These are phyloP conservation scores for Antitype chi DNA, from an alignment of 2,888 invertebrate genomes.

Conservation along the genomic window DNA sequence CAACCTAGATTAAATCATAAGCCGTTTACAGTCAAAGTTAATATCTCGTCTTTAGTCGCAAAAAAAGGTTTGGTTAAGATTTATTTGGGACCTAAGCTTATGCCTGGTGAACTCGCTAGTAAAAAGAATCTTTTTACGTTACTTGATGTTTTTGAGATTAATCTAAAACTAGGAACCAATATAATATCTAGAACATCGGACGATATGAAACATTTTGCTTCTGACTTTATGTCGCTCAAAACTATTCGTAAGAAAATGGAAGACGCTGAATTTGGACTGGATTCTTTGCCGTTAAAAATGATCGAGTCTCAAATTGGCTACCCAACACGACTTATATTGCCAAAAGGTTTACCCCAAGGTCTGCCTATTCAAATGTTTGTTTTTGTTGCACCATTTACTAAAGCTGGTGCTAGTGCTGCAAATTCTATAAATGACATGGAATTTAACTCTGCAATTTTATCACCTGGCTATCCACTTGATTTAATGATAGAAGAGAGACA, in stretches of 20 bases:
- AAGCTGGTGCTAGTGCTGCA: slow-evolving; percentile 72
- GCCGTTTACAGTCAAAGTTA: slow-evolving; percentile 92
- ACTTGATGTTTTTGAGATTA: slow-evolving; percentile 91
- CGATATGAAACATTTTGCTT: slow-evolving; percentile 90
- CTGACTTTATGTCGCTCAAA: slow-evolving; percentile 91
- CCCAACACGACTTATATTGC: slow-evolving; percentile 93
- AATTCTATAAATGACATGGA: slow-evolving; percentile 82
- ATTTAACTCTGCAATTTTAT: slow-evolving; percentile 83
- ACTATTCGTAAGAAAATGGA: slow-evolving; percentile 91
- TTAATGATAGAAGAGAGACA: slow-evolving; percentile 89
- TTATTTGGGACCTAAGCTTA: slow-evolving; percentile 93
- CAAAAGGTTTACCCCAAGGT: slow-evolving; percentile 93
- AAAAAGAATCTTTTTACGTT: slow-evolving; percentile 91
- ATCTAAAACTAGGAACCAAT: slow-evolving; percentile 92
- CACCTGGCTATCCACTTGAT: slow-evolving; percentile 94
- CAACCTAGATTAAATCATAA: slow-evolving; percentile 94
- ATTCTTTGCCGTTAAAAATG: slow-evolving; percentile 86
- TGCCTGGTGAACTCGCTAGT: slow-evolving; percentile 88
- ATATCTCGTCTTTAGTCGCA: slow-evolving; percentile 91
- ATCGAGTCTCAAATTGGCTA: slow-evolving; percentile 91
- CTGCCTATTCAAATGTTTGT: slow-evolving; percentile 92
- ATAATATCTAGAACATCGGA: slow-evolving; percentile 91
- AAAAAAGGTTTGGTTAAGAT: slow-evolving; percentile 92
- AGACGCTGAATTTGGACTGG: slow-evolving; percentile 89
- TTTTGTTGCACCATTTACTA: slow-evolving; percentile 90